Evolutionary conservation across 2,888 invertebrate genomes (phyloP).

Genomic region (Lamellibrachia columna): DNA sequence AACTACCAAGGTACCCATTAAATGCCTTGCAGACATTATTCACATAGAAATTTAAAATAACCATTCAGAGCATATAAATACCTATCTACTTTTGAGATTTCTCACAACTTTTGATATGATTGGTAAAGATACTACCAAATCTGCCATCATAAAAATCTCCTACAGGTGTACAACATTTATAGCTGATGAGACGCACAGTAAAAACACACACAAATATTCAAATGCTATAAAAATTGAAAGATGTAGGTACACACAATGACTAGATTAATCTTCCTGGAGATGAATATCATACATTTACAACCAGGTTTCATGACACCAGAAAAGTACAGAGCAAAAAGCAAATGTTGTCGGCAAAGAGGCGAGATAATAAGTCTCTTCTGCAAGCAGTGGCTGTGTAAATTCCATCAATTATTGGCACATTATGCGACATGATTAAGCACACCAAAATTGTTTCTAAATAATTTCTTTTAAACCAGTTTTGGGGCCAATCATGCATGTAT

Average conservation of each 20-base stretch:
- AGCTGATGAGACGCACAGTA: neutral
- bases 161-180: neutral
- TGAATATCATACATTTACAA: neutral
- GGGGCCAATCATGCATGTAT: neutral
- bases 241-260: neutral
- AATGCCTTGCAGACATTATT: neutral
- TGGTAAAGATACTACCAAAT: neutral
- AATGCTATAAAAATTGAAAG: neutral
- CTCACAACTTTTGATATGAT: no score
- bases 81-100: neutral
- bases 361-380: neutral
- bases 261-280: neutral
- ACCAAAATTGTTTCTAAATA: neutral
- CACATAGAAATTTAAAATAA: neutral
- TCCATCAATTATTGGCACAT: neutral
- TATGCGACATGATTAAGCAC: neutral
- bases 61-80: neutral
- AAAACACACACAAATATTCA: neutral
- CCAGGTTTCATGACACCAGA: neutral
- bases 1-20: neutral
- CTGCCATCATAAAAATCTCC: neutral
- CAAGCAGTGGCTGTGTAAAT: neutral
- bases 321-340: neutral
- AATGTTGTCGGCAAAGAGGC: neutral
- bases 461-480: neutral